Evolutionary conservation across 1,140 invertebrate species (phyloP).

Genomic region (Schlechtendalia chinensis): DNA sequence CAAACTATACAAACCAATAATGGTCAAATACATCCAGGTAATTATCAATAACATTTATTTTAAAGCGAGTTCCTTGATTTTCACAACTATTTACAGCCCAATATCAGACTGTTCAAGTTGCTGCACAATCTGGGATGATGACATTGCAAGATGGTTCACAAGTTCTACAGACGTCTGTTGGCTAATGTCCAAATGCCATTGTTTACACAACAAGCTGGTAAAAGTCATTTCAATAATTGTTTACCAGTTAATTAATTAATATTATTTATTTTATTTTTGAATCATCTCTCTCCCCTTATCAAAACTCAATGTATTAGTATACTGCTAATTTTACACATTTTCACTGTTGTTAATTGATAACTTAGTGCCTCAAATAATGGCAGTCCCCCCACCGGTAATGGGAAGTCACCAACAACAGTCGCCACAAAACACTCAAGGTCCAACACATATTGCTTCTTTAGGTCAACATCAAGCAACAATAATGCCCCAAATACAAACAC

Average conservation of each 20-base stretch:
- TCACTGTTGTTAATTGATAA: background rate
- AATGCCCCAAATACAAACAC: conserved; percentile 43
- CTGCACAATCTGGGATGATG: conserved; percentile 41
- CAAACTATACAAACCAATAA: conserved; percentile 42
- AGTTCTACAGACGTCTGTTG: conserved; percentile 42
- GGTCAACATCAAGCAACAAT: conserved; percentile 34
- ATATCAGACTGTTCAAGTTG: conserved; percentile 46
- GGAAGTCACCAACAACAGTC: conserved; percentile 32
- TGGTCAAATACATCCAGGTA: conserved; percentile 44
- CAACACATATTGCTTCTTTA: conserved; percentile 37
- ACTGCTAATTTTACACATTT: background rate
- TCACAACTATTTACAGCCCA: conserved; percentile 4
- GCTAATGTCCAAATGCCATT: conserved; percentile 46
- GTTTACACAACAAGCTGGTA: conserved; percentile 40
- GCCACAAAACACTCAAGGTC: conserved; percentile 26
- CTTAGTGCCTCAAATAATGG: conserved; percentile 45
- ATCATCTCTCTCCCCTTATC: too few relatives aligned
- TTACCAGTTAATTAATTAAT: background rate
- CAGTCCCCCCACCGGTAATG: conserved; percentile 35
- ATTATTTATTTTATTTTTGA: too few relatives aligned
- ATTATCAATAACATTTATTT: background rate
- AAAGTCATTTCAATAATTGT: background rate
- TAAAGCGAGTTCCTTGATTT: background rate
- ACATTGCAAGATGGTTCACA: conserved; percentile 35
- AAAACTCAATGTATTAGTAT: too few relatives aligned